Conservation (phyloP, 2,113 vertebrate species). For the Centrocercus urophasianus region DNA sequence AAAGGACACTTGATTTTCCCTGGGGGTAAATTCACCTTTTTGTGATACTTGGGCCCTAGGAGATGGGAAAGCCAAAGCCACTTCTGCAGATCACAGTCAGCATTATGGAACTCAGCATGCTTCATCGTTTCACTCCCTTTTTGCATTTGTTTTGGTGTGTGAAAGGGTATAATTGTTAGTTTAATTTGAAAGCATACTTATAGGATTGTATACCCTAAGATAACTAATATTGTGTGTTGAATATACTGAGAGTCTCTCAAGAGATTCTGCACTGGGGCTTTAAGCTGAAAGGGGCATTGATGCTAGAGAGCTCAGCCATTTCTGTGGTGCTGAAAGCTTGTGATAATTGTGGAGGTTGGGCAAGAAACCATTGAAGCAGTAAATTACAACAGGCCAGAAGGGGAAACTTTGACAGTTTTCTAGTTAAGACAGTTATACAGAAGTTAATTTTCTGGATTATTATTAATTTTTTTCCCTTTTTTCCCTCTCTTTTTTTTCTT, state of each 20-base stretch:
- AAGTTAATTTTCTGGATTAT: conserved; percentile 4
- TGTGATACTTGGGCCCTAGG: background rate
- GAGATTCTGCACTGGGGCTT: background rate
- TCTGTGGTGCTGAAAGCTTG: conserved; percentile 10
- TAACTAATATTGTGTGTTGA: background rate
- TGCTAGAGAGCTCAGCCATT: background rate
- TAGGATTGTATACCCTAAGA: background rate
- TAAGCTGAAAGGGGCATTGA: background rate
- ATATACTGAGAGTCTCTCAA: background rate
- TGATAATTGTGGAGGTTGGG: background rate
- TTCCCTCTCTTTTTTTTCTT: background rate
- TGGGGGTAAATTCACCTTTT: background rate
- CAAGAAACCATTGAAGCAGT: conserved; percentile 42
- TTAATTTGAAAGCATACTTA: background rate
- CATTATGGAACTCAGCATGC: accelerated
- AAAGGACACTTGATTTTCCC: background rate
- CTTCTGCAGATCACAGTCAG: background rate
- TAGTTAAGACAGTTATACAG: background rate
- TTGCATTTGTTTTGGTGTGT: background rate
- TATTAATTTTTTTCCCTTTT: background rate
- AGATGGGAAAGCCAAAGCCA: background rate
- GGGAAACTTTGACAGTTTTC: conserved; percentile 66
- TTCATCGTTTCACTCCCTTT: background rate
- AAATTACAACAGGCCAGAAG: conserved; percentile 47
- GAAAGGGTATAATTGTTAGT: background rate